Percentiles rank a stretch among this genome's conserved stretches.
Evolutionary conservation across 2,797 vertebrate genomes (phyloP).

Genomic region (Coilia nasus): DNA sequence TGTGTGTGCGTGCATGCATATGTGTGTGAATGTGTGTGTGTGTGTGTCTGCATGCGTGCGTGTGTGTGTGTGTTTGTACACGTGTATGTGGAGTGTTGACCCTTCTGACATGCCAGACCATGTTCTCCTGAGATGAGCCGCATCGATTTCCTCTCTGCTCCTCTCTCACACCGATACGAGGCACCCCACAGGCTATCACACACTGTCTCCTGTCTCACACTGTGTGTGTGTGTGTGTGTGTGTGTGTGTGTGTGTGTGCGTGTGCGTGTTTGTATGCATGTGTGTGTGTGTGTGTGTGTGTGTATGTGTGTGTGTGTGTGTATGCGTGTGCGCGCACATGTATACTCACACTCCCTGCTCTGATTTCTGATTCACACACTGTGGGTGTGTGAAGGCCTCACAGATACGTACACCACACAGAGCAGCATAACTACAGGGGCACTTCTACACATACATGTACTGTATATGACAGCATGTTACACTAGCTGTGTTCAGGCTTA

Average conservation of each 20-base stretch:
- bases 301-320: too few species aligned
- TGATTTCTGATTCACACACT: neutral
- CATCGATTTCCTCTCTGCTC: slow-evolving; percentile 24
- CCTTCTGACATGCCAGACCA: slow-evolving; percentile 21
- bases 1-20: neutral
- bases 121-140: slow-evolving; percentile 34
- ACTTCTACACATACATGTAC: too few species aligned
- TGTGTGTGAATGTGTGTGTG: neutral
- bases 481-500: too few species aligned
- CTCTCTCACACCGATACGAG: neutral
- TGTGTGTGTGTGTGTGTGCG: slow-evolving; percentile 1
- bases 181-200: neutral
- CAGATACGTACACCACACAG: neutral
- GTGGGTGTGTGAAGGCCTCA: slow-evolving; percentile 24
- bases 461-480: too few species aligned
- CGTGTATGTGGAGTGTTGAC: neutral
- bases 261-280: too few species aligned
- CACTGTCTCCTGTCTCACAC: neutral
- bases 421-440: too few species aligned
- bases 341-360: neutral
- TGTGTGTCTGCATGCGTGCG: neutral
- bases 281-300: too few species aligned
- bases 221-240: slow-evolving; percentile 10
- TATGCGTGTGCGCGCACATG: too few species aligned
- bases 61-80: neutral